Base-by-base conservation (phyloP, 2,888 invertebrate genomes). In the Camponotus fellah region DNA sequence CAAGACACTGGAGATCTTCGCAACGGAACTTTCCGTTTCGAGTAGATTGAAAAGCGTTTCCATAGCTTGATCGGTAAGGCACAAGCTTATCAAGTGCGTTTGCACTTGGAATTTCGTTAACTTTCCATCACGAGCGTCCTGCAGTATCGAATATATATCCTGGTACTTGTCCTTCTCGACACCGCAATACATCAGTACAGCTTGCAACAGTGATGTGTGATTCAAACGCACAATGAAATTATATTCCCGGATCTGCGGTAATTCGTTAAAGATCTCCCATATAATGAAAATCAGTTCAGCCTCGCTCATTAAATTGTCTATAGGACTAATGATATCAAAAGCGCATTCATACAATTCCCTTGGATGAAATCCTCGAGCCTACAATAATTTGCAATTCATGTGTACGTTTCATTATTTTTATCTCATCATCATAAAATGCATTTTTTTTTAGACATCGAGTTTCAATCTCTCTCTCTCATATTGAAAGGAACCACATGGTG, bases 321-420 rank as follows among this genome's bases (percentile, higher is more conserved):
- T 96, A 2, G 98, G 97, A 5, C 97, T 97, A 46, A 99, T 97
- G 84, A 99, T 98, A 94, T 99, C 99, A 95, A 99, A 99, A 1
- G 98, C 98, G 95, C 98, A 98, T 94, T 99, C 99, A 82, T 97
- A 97, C 26, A 98, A 96, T 95, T 99, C 99, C 86, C 97, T 96
- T 0, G 99, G 99, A 95, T 99, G 98, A 91, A 97, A 97, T 0
- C 98, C 98, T 86, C 94, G 94, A 9, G 95, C 95, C 90, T 95
- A 92, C 0, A 84, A 87, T 53, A 60, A 66, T 77, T 34, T 6
- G 9, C 34, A 3, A 64, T 3, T 69, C 1, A 49, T 49, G 49
- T 49, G 17, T 49, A 49, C 1, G 66, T 68, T 68, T 26, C 8
- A 10, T 53, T 8, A 71, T 71, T 71, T 49, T 2, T 6, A 71